Evolutionary conservation across 1,140 invertebrate species (phyloP), one percentile per base, ranked within the genome.

Genomic region (Hylyphantes graminicola): DNA sequence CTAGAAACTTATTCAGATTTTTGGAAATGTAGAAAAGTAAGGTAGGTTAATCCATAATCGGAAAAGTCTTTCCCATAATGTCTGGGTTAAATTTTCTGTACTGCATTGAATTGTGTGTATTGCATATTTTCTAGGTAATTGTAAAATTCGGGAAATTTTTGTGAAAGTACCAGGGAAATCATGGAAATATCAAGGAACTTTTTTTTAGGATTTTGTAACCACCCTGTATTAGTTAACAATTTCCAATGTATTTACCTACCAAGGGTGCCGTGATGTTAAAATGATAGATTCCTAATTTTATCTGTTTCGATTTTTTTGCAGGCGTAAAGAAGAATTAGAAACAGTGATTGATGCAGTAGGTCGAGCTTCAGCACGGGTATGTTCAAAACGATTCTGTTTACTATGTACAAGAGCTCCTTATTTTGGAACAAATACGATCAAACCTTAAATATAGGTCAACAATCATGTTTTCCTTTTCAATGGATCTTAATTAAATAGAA

Each of bases 321-420:
- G 70, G 59, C 68, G 65, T 54, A 86, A 76, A 57, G 73, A 86
- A 76, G 87, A 88, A 35, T 77, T 90, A 15, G 86, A 87, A 55
- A 65, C 86, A 67, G 87, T 90, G 55, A 87, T 91, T 75, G 89
- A 91, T 86, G 64, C 76, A 80, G 89, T 90, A 87, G 90, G 90
- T 13, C 87, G 88, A 63, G 90, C 90, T 17, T 91, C 90, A 21
- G 87, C 89, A 6, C 88, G 87, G 87, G 90, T 90, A 87, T 80
- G 59, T 72, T 48, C 51, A 6, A 35, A 35, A 35, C 35, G 6
- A 3, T 61, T 17, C 17, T 61, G 17, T 6, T 15, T 61, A 48
- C n/a, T 17, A 68, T 9, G n/a, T 1, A 48, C 12, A 51, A 13
- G 53, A 10, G 51, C 12, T 65, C 70, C 35, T 65, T 10, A 57